phyloP scores from a whole-genome alignment of 2,113 vertebrate genomes.

The Protobothrops flavoviridis region DNA sequence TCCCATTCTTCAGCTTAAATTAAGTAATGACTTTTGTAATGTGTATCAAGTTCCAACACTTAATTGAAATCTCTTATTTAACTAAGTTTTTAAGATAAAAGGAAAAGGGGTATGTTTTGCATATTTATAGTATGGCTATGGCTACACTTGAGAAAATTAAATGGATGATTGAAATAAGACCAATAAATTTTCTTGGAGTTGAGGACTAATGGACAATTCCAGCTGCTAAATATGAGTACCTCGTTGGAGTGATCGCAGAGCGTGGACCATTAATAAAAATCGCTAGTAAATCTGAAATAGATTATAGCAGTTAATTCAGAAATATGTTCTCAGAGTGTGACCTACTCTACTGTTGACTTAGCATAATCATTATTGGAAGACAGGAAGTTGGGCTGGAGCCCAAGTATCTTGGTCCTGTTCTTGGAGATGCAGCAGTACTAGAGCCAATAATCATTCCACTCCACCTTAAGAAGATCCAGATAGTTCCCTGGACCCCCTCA shows the following conservation, averaged over 20 bases:
- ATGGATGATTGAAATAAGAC: background rate
- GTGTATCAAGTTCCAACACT: background rate
- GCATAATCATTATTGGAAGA: background rate
- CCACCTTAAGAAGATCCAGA: background rate
- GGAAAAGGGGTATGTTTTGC: background rate
- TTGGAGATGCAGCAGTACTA: background rate
- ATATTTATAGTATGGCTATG: background rate
- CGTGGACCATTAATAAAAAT: background rate
- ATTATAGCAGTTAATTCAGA: background rate
- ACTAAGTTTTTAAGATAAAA: background rate
- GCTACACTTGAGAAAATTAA: background rate
- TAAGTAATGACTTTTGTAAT: background rate
- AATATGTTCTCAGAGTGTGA: background rate
- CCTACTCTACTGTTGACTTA: background rate
- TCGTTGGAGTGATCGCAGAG: background rate
- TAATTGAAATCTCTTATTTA: background rate
- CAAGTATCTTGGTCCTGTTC: background rate
- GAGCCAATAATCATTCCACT: background rate
- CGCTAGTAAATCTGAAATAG: background rate
- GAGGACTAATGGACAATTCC: background rate
- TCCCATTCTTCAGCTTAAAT: background rate
- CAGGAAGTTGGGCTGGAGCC: background rate
- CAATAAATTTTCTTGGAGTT: background rate
- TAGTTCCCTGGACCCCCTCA: background rate
- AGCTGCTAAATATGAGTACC: background rate